These are phyloP conservation scores for Bombyx mori DNA, from an alignment of 1,140 invertebrate genomes.

Conservation along the genomic window ASM3026992v2 NC_085134.1:6923001-6923500, in stretches of 20 bases:
- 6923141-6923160: no score
- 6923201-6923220: no score
- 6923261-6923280: no score
- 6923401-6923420: conserved; percentile 81
- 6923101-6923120: conserved; percentile 45
- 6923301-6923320: conserved; percentile 52
- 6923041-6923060: conserved; percentile 51
- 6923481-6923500: no score
- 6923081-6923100: conserved; percentile 47
- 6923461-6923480: no score
- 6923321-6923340: conserved; percentile 80
- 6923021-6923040: conserved; percentile 40
- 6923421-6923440: conserved; percentile 86
- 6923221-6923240: no score
- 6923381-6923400: conserved; percentile 88
- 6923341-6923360: conserved; percentile 80
- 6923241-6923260: no score
- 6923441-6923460: conserved; percentile 72
- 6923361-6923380: conserved; percentile 88
- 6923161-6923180: no score
- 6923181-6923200: no score
- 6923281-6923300: conserved; percentile 51
- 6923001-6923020: conserved; percentile 47
- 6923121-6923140: no score
- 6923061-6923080: conserved; percentile 30